These are phyloP conservation scores for Chrysogorgia sp. DNA, from an alignment of 92 coral and sea anemone genomes.

Conservation along the genomic window DNA sequence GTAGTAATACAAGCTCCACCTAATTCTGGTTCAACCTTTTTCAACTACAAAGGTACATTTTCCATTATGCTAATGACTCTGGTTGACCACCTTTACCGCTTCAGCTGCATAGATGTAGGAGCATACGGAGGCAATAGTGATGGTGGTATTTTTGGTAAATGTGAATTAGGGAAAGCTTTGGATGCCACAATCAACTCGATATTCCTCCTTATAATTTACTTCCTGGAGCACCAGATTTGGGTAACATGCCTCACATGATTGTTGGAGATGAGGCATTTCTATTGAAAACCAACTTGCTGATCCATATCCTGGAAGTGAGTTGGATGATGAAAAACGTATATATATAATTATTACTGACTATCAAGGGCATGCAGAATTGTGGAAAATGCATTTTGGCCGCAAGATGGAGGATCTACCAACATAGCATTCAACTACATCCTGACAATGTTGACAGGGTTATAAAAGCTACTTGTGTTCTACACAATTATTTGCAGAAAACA, in stretches of 20 bases:
- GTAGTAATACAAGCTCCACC: background rate
- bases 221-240: background rate
- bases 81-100: slow-evolving; percentile 5
- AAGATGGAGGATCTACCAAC: slow-evolving; percentile 5
- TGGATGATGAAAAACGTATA: slow-evolving; percentile 1
- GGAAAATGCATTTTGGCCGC: slow-evolving; percentile 14
- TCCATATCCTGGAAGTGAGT: slow-evolving; percentile 7
- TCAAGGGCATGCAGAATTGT: slow-evolving; percentile 5
- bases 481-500: slow-evolving; percentile 20
- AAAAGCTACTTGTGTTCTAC: slow-evolving; percentile 3
- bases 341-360: slow-evolving; percentile 1
- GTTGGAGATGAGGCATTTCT: slow-evolving; percentile 23
- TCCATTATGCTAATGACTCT: slow-evolving; percentile 6
- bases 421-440: slow-evolving; percentile 6
- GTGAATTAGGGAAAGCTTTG: background rate
- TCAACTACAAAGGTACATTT: slow-evolving; percentile 18
- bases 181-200: slow-evolving; percentile 8
- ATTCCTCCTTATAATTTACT: background rate
- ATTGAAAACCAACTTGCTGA: background rate
- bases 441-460: background rate
- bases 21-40: background rate
- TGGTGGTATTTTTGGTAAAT: slow-evolving; percentile 15
- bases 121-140: slow-evolving; percentile 10
- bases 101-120: background rate
- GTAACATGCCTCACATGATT: slow-evolving; percentile 5